Base-by-base conservation (phyloP, 2,888 invertebrate genomes). In the Tipula confusa region DNA sequence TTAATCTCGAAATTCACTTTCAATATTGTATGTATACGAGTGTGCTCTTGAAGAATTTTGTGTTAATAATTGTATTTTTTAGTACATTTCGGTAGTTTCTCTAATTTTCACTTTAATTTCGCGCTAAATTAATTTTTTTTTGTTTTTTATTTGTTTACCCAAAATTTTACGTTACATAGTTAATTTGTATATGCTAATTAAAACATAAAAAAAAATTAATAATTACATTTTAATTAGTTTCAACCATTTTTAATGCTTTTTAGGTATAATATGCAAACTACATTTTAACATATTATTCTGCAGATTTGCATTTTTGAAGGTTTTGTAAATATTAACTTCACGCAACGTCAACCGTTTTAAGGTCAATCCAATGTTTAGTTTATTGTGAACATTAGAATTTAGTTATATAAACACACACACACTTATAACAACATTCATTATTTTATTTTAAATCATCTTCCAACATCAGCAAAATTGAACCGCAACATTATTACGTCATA, bases 171-270 rank as follows among this genome's bases (percentile, higher is more conserved):
- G 31, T 7, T n/a, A 64, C 64, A 38, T 38, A 1, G n/a, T 38
- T 38, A 1, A 6, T n/a, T 38, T n/a, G n/a, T n/a, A n/a, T n/a
- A 43, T 43, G 64, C 64, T 64, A 64, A 64, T 64, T 43, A 36
- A 36, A 9, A 9, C n/a, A n/a, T n/a, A n/a, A n/a, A 36, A 15
- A 4, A 4, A 64, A 24, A 64, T 64, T 64, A 64, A 24, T 64
- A 64, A 64, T 64, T 64, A 64, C 64, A 64, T 64, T 64, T 64
- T 64, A 64, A 64, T 64, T 64, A 24, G 64, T 64, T 24, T 64
- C 64, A 64, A 64, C 64, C 18, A 64, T 64, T 64, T 64, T 64
- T 64, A 64, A 64, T 64, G 64, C 24, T 64, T 64, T 64, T 64
- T 64, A 6, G 2, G 64, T 24, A 24, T 9, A 64, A 64, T n/a